Evolutionary conservation across 2,113 vertebrate species (phyloP), one percentile per base, ranked within the genome.

Genomic region (Platycercus adscitus): DNA sequence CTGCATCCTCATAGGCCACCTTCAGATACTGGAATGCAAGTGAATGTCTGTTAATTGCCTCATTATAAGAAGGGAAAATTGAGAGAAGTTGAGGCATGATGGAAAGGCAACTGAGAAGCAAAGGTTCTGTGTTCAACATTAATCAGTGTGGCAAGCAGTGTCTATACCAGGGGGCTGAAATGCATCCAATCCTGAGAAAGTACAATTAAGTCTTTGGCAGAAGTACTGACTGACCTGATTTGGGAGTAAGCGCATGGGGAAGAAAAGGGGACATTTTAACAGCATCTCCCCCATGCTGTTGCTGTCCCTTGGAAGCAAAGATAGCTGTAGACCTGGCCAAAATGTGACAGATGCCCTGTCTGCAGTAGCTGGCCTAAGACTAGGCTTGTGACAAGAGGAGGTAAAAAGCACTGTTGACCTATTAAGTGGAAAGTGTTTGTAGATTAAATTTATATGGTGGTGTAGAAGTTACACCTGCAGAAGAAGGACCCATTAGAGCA

Each of bases 331-430:
- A 95, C 64, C 76, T 77, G 93, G 73, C 95, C 86, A 73, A 65
- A 46, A 71, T 0, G 2, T 35, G 80, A 84, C 93, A 96, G 91
- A 86, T 97, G 97, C 81, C 91, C 94, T 82, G 93, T 94, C 92
- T 83, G 80, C 97, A 97, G 97, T 97, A 95, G 88, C 94, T 96
- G 91, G 89, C 95, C 94, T 33, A 50, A 55, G 96, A 97, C 96
- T 94, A 83, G 93, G 92, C 93, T 95, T 44, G 78, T 95, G 95
- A 93, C 81, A 89, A 95, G 69, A 84, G 55, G 73, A 86, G 66
- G 23, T 11, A 63, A 68, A 93, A 58, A 94, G 11, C 35, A 70
- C 61, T 65, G 85, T 92, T 93, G 85, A 35, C 87, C 94, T 97
- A 95, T 94, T 96, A 97, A 93, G 93, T 81, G 71, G 55, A 85